phyloP scores from a whole-genome alignment of 92 coral and sea anemone genomes.

The Epizoanthus stellaris region DNA sequence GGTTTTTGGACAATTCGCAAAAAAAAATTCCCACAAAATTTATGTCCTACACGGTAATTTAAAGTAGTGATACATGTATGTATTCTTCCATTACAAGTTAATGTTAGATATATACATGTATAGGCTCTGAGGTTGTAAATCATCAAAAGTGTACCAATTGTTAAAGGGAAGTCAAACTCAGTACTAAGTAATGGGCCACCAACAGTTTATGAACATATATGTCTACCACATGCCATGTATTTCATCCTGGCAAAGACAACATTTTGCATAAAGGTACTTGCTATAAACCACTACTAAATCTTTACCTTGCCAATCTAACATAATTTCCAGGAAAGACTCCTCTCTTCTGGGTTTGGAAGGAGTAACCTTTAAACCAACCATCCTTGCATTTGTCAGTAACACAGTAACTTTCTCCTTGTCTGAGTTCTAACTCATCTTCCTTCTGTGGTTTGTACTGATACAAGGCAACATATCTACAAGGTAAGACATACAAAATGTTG shows the following conservation, averaged over 20 bases:
- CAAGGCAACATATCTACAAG: slow-evolving; percentile 82
- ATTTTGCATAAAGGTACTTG: not conserved
- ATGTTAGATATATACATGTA: too few relatives aligned
- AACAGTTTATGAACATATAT: too few relatives aligned
- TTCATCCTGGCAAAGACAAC: not conserved
- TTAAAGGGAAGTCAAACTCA: too few relatives aligned
- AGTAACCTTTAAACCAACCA: slow-evolving; percentile 96
- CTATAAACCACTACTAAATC: too few relatives aligned
- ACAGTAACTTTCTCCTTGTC: slow-evolving; percentile 84
- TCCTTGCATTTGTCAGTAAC: slow-evolving; percentile 94
- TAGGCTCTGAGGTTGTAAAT: too few relatives aligned
- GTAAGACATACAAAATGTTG: not conserved
- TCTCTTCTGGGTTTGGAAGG: slow-evolving; percentile 70
- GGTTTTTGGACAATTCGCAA: too few relatives aligned
- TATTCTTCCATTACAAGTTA: too few relatives aligned
- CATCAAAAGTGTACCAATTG: too few relatives aligned
- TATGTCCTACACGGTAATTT: too few relatives aligned
- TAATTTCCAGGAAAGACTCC: slow-evolving; percentile 98
- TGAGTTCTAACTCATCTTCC: slow-evolving; percentile 90
- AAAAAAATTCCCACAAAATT: too few relatives aligned
- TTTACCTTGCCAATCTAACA: slow-evolving; percentile 85
- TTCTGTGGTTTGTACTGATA: slow-evolving; percentile 89
- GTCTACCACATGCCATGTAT: not conserved
- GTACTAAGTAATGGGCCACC: too few relatives aligned
- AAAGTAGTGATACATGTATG: too few relatives aligned